phyloP scores from a whole-genome alignment of 64 coral and sea anemone genomes.

The Stichodactyla helianthus region DNA sequence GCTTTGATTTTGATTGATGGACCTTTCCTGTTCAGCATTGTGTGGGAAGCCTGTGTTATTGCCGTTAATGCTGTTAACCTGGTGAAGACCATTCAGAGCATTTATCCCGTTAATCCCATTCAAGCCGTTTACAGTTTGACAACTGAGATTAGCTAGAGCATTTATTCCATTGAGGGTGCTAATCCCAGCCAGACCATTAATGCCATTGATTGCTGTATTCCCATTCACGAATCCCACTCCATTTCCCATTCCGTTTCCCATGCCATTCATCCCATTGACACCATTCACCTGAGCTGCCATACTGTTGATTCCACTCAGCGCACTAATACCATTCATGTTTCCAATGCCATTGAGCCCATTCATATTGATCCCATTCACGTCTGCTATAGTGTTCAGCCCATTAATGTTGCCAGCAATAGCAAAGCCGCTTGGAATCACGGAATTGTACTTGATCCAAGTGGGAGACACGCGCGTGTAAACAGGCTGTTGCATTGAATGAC shows the following conservation, averaged over 20 bases:
- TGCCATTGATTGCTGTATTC: constrained; percentile 73
- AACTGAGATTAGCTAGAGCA: constrained; percentile 70
- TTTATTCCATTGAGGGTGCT: constrained; percentile 85
- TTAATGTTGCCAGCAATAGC: constrained; percentile 81
- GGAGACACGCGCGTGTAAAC: constrained; percentile 91
- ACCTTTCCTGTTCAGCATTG: constrained; percentile 64
- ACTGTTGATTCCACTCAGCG: constrained; percentile 73
- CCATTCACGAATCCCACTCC: constrained; percentile 77
- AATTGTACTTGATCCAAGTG: constrained; percentile 99
- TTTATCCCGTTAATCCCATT: constrained; percentile 76
- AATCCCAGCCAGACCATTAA: constrained; percentile 81
- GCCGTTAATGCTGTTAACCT: constrained; percentile 20
- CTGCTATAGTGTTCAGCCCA: constrained; percentile 72
- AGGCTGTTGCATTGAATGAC: constrained; percentile 36
- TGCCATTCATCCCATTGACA: constrained; percentile 69
- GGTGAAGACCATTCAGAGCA: constrained; percentile 65
- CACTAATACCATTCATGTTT: constrained; percentile 48
- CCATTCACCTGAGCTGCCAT: constrained; percentile 82
- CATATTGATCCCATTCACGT: constrained; percentile 80
- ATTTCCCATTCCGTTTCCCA: constrained; percentile 80
- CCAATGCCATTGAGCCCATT: constrained; percentile 72
- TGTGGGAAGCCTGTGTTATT: constrained; percentile 56
- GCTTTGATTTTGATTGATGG: constrained; percentile 56
- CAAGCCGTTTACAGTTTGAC: constrained; percentile 72
- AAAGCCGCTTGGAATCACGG: constrained; percentile 84